Base-by-base conservation (phyloP, 2,113 vertebrate genomes). In the Stigmatopora nigra region DNA sequence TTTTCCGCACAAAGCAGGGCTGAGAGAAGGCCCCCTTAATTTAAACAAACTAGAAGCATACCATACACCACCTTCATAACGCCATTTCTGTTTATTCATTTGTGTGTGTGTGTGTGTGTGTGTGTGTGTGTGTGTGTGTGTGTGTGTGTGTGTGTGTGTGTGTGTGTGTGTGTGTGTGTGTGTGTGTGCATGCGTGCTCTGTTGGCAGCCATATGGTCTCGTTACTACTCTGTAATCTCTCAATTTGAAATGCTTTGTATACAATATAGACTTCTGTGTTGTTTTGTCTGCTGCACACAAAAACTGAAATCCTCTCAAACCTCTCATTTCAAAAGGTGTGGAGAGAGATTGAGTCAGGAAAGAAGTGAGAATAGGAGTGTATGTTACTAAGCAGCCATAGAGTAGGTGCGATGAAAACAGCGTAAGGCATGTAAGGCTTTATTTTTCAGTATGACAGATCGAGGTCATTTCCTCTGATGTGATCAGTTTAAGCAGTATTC, bases 1-100 rank as follows among this genome's bases (percentile, higher is more conserved):
- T 71, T 75, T 53, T 73, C 67, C 63, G 61, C 72, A 72, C 71
- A 65, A 80, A 78, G 64, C 55, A 69, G 70, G 64, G 79, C 72
- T 72, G 63, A 63, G 47, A 72, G 57, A 35, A 63, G 76, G 31
- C 55, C 25, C 38, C 38, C 25, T 31, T 56, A 17, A 7, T 17
- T 57, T 7, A 35, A 36, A 36, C 55, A 35, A 15, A 4, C 8
- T 15, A 36, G 14, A 57, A 31, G 25, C 31, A 31, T 31, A 56
- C 14, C 16, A 16, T 49, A 6, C 8, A 12, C 13, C 31, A 15
- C 13, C 15, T 7, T 35, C 16, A 35, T 57, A 35, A 15, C 7
- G 15, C n/a, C 36, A 7, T 61, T 13, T 45, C 5, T 61, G 59
- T 10, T n/a, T 45, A 17, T 61, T 16, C 15, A 44, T 60, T n/a